Percentiles rank a stretch among this genome's conserved stretches.
Evolutionary conservation across 1,140 invertebrate genomes (phyloP).

Genomic region (Ectropis grisescens): DNA sequence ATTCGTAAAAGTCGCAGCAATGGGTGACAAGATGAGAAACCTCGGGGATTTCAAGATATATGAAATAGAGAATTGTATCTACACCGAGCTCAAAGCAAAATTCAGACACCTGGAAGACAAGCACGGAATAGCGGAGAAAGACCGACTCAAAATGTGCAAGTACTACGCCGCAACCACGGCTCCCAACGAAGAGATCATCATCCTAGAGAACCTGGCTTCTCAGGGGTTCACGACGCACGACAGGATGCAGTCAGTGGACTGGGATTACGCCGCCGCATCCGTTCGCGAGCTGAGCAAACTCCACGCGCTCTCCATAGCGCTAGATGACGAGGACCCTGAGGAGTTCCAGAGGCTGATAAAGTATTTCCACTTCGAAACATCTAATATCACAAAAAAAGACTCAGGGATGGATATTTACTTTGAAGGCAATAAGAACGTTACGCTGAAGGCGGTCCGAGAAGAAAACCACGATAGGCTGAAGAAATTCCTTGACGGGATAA

Average conservation of each 20-base stretch:
- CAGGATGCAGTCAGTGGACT: conserved; percentile 14
- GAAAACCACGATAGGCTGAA: too few relatives aligned
- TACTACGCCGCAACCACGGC: conserved; percentile 14
- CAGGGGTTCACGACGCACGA: conserved; percentile 15
- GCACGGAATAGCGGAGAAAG: conserved; percentile 9
- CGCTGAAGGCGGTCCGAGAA: too few relatives aligned
- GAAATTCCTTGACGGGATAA: too few relatives aligned
- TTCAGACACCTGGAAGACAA: conserved; percentile 14
- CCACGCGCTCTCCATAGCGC: conserved; percentile 22
- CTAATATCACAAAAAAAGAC: too few relatives aligned
- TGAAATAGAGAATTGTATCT: conserved; percentile 14
- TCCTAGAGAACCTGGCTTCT: conserved; percentile 17
- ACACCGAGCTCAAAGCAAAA: conserved; percentile 8
- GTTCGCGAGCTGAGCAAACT: conserved; percentile 17
- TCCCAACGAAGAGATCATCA: conserved; percentile 15
- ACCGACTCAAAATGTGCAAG: conserved; percentile 13
- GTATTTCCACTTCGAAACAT: too few relatives aligned
- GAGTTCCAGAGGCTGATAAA: too few relatives aligned
- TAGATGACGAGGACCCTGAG: too few relatives aligned
- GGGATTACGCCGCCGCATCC: conserved; percentile 14
- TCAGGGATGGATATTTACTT: too few relatives aligned
- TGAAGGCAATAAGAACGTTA: too few relatives aligned
- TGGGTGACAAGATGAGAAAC: conserved; percentile 11
- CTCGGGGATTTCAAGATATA: conserved; percentile 4
- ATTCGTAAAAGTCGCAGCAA: conserved; percentile 20